Evolutionary conservation across 53 echinoderm and acorn worm species (phyloP), one percentile per base, ranked within the genome.

Genomic region (Henricia sp.): DNA sequence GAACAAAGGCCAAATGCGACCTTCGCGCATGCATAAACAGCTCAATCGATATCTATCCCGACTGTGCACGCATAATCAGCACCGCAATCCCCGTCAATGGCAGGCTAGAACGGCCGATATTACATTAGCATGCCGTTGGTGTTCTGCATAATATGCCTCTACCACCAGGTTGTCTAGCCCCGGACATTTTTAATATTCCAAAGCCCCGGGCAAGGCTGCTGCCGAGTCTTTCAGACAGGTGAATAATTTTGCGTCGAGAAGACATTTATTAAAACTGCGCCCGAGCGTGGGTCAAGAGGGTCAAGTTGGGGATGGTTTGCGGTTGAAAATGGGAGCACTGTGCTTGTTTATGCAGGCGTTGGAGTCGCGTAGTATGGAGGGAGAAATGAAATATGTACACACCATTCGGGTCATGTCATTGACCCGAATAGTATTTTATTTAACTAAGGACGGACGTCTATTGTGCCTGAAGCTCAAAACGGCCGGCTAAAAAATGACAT

Each of bases 1-100:
- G 80, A 80, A 80, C 80, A 80, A 80, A 80, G 80, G 33, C 32
- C 48, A 46, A 26, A n/a, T n/a, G 24, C 80, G 80, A 62, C 80
- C 64, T 63, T 57, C 63, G 44, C 48, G 46, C 64, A 48, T 64
- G 78, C 78, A 80, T 80, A 80, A 80, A 40, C 59, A 37, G 34
- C 50, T 71, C 40, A 8, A 56, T 75, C 56, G 44, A 51, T 63
- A 26, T 71, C 56, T 32, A 3, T 27, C 16, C 21, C 20, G 80
- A 64, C 62, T 64, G 80, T 64, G 68, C 68, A 37, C 21, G 53
- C 51, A 72, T 80, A 59, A 77, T 77, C 60, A 60, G 77, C 27
- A 37, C 43, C 50, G 30, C 71, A 29, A 71, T 51, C 54, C 27
- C 73, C 62, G 78, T 63, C 77, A 42, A 63, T 10, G 64, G 46